phyloP scores from a whole-genome alignment of 2,888 invertebrate genomes.

The Scaptomyza parva region DNA sequence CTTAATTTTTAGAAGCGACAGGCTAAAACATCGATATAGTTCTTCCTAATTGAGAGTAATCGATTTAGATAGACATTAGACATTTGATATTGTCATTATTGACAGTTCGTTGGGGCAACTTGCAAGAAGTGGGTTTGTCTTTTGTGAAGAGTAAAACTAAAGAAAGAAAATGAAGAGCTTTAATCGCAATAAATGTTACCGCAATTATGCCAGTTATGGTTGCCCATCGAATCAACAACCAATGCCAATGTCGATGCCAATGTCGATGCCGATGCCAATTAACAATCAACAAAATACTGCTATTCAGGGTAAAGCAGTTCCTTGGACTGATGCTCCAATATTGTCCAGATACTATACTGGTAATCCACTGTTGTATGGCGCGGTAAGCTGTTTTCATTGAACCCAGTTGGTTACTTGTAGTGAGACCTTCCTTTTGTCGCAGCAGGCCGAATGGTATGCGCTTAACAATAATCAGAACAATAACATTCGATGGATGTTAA shows the following conservation, averaged over 20 bases:
- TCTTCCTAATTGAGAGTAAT: neutral
- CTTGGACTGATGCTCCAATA: neutral
- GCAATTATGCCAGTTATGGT: neutral
- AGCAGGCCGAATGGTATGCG: neutral
- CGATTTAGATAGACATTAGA: neutral
- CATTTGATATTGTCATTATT: neutral
- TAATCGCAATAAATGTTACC: neutral
- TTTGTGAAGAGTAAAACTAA: neutral
- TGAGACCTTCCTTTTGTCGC: neutral
- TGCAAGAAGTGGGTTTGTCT: neutral
- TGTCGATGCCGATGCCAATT: neutral
- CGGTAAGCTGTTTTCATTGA: neutral
- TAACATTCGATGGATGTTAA: neutral
- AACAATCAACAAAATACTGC: neutral
- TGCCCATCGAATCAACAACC: neutral
- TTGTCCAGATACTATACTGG: neutral
- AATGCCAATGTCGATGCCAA: no score
- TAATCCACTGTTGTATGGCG: neutral
- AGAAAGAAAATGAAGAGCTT: neutral
- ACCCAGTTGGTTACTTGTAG: neutral
- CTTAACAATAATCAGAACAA: neutral
- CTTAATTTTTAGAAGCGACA: neutral
- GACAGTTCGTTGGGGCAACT: neutral
- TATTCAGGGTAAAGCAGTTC: neutral
- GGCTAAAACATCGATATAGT: neutral